Conservation (phyloP, 1,140 invertebrate species). For the Ephestia elutella region DNA sequence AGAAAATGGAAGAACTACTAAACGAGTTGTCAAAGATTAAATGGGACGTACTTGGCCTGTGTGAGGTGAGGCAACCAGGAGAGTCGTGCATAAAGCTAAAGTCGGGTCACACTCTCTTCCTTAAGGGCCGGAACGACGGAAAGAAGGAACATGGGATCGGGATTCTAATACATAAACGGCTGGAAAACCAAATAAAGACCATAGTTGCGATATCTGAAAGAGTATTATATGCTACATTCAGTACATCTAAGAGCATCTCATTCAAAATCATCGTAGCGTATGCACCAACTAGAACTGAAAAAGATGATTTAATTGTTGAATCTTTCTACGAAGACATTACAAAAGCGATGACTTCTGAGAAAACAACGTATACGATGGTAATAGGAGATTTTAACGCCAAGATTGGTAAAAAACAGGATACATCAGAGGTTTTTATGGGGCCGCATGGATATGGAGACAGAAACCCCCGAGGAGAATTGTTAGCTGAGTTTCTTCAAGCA, state of each 20-base stretch:
- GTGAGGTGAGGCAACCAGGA: slow-evolving; percentile 1
- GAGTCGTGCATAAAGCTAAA: slow-evolving; percentile 1
- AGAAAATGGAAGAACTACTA: slow-evolving; percentile 2
- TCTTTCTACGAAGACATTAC: too few relatives aligned
- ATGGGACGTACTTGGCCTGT: slow-evolving; percentile 11
- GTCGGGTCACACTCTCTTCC: neutral
- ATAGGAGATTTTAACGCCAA: too few relatives aligned
- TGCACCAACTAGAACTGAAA: neutral
- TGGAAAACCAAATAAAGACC: neutral
- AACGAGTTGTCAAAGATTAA: slow-evolving; percentile 7
- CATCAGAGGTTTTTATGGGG: too few relatives aligned
- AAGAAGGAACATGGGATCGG: slow-evolving; percentile 1
- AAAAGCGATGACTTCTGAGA: too few relatives aligned
- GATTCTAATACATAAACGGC: slow-evolving; percentile 3
- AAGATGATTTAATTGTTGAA: too few relatives aligned
- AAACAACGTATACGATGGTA: too few relatives aligned
- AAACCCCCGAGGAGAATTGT: too few relatives aligned
- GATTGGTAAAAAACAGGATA: too few relatives aligned
- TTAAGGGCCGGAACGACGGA: neutral
- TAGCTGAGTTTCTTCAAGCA: too few relatives aligned
- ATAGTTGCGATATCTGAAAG: slow-evolving; percentile 5
- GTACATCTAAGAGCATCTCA: neutral
- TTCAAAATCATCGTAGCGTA: slow-evolving; percentile 8
- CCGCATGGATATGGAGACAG: too few relatives aligned
- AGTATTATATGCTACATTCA: neutral